Evolutionary conservation across 2,113 vertebrate genomes (phyloP).

Genomic region (Daboia siamensis): DNA sequence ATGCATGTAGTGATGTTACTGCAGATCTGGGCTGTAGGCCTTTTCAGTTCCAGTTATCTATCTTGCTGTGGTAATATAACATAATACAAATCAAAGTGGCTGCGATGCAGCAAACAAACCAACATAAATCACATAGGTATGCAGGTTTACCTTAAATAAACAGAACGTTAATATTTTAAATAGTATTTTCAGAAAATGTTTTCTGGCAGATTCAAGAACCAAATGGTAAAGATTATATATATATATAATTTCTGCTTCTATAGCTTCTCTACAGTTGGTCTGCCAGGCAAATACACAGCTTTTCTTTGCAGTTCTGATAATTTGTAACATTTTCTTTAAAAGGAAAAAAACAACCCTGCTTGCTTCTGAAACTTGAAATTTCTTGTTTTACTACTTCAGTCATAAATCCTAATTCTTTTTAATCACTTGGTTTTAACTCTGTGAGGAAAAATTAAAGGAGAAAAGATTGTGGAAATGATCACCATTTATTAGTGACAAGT

Average conservation of each 20-base stretch:
- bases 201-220: background rate
- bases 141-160: conserved; percentile 9
- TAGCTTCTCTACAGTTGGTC: conserved; percentile 18
- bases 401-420: background rate
- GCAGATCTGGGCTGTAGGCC: background rate
- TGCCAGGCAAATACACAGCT: conserved; percentile 25
- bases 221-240: conserved; percentile 23
- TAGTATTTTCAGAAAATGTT: conserved; percentile 24
- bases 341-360: no score
- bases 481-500: background rate
- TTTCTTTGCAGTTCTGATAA: conserved; percentile 17
- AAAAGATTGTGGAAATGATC: background rate
- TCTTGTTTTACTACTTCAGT: conserved; percentile 16
- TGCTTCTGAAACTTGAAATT: conserved; percentile 1
- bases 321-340: background rate
- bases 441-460: background rate
- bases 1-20: background rate
- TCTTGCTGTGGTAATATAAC: background rate
- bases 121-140: background rate
- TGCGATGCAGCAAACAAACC: background rate
- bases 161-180: conserved; percentile 4
- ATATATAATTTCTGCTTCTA: no score
- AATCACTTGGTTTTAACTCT: background rate
- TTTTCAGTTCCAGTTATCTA: background rate
- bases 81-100: background rate